These are phyloP conservation scores for Eupeodes luniger DNA, from an alignment of 2,888 invertebrate genomes.

Conservation along the genomic window DNA sequence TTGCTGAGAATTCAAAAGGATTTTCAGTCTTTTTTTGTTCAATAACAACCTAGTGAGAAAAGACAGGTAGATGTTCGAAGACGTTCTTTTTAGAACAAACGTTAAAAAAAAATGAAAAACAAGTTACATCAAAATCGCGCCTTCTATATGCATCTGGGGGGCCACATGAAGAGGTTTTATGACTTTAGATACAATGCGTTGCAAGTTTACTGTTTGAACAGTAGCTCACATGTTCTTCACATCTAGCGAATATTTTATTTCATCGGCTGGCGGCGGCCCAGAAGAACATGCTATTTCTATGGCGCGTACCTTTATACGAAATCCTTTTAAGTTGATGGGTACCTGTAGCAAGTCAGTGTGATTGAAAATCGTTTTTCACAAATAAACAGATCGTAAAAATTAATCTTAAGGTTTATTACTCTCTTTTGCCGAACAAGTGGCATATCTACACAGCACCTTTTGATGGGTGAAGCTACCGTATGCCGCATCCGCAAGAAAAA, in stretches of 20 bases:
- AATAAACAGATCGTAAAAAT: conserved; percentile 73
- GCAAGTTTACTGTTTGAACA: conserved; percentile 63
- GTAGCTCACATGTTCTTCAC: conserved; percentile 51
- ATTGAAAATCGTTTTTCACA: conserved; percentile 63
- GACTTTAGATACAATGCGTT: not conserved
- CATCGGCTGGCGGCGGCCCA: too few relatives aligned
- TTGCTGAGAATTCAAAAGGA: conserved; percentile 41
- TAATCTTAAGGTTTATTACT: conserved; percentile 57
- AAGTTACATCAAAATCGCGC: conserved; percentile 39
- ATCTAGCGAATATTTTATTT: conserved; percentile 34
- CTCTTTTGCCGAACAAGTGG: conserved; percentile 39
- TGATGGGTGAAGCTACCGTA: not conserved
- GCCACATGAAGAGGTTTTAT: conserved; percentile 51
- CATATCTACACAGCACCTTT: not conserved
- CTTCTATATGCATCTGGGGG: conserved; percentile 52
- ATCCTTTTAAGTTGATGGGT: conserved; percentile 51
- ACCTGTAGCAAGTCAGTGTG: conserved; percentile 37
- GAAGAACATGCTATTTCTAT: too few relatives aligned
- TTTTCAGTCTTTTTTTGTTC: conserved; percentile 11
- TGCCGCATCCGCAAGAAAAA: conserved; percentile 5
- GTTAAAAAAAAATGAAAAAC: conserved; percentile 11
- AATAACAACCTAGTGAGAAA: conserved; percentile 50
- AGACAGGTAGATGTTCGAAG: conserved; percentile 45
- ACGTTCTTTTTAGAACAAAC: conserved; percentile 8
- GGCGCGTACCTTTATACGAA: conserved; percentile 15